phyloP scores from a whole-genome alignment of 2,888 invertebrate species.

The Rotaria socialis region DNA sequence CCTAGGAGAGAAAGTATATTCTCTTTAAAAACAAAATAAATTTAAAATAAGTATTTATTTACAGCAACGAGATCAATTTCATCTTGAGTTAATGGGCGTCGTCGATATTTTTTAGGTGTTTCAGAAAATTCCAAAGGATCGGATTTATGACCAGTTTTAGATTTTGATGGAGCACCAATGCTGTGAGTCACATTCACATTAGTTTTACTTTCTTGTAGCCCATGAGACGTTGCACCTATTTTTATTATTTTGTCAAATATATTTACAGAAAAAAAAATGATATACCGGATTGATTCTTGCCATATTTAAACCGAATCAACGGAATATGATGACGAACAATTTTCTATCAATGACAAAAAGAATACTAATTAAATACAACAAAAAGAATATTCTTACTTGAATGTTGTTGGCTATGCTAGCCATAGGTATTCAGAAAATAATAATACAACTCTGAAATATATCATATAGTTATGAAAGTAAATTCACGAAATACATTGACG shows the following conservation, averaged over 20 bases:
- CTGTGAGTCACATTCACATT: background rate
- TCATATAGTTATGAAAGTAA: background rate
- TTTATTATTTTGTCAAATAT: background rate
- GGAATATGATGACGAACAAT: background rate
- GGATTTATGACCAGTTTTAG: background rate
- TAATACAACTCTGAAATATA: background rate
- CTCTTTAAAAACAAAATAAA: background rate
- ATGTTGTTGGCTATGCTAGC: background rate
- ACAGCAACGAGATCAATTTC: constrained; percentile 40
- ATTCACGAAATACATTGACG: background rate
- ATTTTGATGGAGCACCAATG: background rate
- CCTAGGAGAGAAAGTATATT: background rate
- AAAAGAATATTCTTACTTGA: background rate
- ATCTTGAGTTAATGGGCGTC: constrained; percentile 32
- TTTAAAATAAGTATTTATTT: background rate
- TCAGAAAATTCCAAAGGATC: constrained; percentile 39
- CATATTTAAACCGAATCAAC: constrained; percentile 26
- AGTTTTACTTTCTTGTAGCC: background rate
- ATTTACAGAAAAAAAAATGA: background rate
- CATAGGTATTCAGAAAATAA: background rate
- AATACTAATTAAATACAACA: background rate
- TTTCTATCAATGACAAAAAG: background rate
- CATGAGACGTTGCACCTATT: background rate
- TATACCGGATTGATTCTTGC: background rate
- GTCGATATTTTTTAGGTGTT: constrained; percentile 40